Percentiles rank a stretch among this genome's conserved stretches.
Evolutionary conservation across 2,797 vertebrate genomes (phyloP).

Genomic region (Choloepus didactylus): DNA sequence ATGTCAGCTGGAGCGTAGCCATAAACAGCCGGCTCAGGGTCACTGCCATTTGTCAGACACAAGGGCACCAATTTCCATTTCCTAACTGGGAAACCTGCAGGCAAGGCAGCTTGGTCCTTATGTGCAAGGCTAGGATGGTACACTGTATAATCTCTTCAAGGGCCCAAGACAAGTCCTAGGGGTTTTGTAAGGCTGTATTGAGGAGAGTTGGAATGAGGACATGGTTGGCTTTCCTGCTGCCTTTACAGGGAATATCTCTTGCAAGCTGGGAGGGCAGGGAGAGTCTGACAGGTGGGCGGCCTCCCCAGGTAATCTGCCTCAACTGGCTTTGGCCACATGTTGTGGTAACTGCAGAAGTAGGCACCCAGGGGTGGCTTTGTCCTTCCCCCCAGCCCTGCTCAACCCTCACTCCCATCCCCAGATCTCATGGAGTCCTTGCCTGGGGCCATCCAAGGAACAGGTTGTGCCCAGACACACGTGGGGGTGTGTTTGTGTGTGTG

Average conservation of each 20-base stretch:
- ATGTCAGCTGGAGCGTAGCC: not conserved
- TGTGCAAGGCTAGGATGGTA: not conserved
- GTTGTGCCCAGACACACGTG: too few species aligned
- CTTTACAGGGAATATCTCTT: not conserved
- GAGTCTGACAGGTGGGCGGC: not conserved
- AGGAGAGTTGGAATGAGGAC: not conserved
- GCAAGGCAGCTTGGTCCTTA: not conserved
- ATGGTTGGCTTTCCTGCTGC: not conserved
- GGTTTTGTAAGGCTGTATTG: not conserved
- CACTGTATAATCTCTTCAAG: not conserved
- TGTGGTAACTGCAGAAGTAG: not conserved
- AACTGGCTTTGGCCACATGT: not conserved
- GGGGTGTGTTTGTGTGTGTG: not conserved
- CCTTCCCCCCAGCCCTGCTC: not conserved
- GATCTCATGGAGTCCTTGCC: not conserved
- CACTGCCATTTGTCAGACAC: not conserved
- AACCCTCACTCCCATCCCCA: rapidly evolving
- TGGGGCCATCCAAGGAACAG: not conserved
- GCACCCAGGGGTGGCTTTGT: not conserved
- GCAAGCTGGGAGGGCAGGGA: not conserved
- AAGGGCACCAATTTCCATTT: not conserved
- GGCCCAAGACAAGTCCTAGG: not conserved
- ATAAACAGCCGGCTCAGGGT: not conserved
- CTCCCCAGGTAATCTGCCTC: not conserved
- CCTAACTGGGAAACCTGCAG: too few species aligned